phyloP scores from a whole-genome alignment of 2,888 invertebrate genomes.

The Campoletis raptor region DNA sequence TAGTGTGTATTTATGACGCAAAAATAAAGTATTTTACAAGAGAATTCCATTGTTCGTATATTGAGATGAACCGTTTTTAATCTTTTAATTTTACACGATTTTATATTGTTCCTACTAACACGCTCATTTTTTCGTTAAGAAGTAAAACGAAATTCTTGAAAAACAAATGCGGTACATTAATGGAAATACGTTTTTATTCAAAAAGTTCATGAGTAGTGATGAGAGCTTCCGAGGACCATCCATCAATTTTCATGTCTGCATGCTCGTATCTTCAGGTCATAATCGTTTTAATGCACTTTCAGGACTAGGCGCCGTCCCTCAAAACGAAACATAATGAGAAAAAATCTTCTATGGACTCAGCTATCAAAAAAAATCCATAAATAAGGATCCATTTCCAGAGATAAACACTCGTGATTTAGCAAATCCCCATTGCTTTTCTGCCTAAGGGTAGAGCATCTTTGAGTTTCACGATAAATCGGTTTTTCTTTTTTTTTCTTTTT shows the following conservation, averaged over 20 bases:
- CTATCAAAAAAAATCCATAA: background rate
- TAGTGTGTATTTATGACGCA: background rate
- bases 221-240: slow-evolving; percentile 71
- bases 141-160: slow-evolving; percentile 4
- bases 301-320: slow-evolving; percentile 1
- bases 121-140: background rate
- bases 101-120: no score
- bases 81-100: background rate
- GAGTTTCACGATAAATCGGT: background rate
- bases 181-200: slow-evolving; percentile 13
- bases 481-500: no score
- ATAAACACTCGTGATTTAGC: background rate
- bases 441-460: background rate
- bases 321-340: slow-evolving; percentile 8
- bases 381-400: background rate
- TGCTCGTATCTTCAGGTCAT: slow-evolving; percentile 59
- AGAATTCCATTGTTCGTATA: background rate
- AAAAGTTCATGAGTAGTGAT: slow-evolving; percentile 12
- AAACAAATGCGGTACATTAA: slow-evolving; percentile 20
- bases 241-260: slow-evolving; percentile 73
- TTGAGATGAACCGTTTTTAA: background rate
- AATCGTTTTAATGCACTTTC: slow-evolving; percentile 25
- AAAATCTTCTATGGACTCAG: background rate
- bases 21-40: background rate
- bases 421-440: background rate